phyloP scores from a whole-genome alignment of 2,888 invertebrate species.

The Uloborus plumipes region DNA sequence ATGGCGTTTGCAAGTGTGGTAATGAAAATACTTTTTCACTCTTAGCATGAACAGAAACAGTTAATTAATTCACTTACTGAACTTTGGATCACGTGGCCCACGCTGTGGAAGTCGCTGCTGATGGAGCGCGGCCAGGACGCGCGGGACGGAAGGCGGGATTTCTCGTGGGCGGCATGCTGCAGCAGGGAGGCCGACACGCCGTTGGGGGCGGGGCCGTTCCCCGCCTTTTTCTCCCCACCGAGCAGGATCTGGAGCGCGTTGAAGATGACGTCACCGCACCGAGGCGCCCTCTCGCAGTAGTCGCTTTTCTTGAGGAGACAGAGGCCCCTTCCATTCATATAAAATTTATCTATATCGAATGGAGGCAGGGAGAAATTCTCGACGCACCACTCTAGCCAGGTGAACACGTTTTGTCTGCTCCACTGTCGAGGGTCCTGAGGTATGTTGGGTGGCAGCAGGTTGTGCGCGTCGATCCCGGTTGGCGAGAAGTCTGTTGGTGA shows the following conservation, averaged over 20 bases:
- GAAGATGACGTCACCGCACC: slow-evolving; percentile 93
- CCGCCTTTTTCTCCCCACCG: slow-evolving; percentile 56
- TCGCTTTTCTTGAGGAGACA: slow-evolving; percentile 91
- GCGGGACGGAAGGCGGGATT: slow-evolving; percentile 18
- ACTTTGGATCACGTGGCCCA: slow-evolving; percentile 85
- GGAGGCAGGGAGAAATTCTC: slow-evolving; percentile 91
- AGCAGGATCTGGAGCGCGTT: slow-evolving; percentile 91
- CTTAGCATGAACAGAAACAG: too few relatives aligned
- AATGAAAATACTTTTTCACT: too few relatives aligned
- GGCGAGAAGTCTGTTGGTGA: slow-evolving; percentile 22
- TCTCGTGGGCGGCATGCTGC: slow-evolving; percentile 46
- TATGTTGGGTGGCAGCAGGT: slow-evolving; percentile 49
- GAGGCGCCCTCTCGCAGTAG: slow-evolving; percentile 90
- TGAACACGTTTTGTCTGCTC: slow-evolving; percentile 89
- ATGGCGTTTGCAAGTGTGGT: too few relatives aligned
- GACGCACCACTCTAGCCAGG: slow-evolving; percentile 92
- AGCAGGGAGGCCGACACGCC: slow-evolving; percentile 51
- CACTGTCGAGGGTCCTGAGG: slow-evolving; percentile 89
- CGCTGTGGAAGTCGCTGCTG: slow-evolving; percentile 84
- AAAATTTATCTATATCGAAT: slow-evolving; percentile 92
- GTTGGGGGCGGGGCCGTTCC: neutral
- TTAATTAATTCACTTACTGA: too few relatives aligned
- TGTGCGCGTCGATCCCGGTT: slow-evolving; percentile 48
- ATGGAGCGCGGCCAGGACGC: slow-evolving; percentile 71
- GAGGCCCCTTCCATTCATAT: slow-evolving; percentile 94